Evolutionary conservation across 2,888 invertebrate genomes (phyloP), one percentile per base, ranked within the genome.

Genomic region (Tetragonisca angustula): DNA sequence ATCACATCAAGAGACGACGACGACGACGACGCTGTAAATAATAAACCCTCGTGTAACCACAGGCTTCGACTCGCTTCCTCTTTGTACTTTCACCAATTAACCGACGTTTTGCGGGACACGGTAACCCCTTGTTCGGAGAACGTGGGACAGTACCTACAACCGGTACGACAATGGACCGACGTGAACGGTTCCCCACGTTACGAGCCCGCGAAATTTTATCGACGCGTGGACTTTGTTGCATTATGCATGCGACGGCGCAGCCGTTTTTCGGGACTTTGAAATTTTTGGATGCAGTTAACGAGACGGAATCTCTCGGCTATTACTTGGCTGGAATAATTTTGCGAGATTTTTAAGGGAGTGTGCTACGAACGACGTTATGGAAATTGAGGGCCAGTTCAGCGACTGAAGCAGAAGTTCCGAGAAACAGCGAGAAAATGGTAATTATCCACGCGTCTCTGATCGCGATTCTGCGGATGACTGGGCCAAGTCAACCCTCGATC

Each of bases 11-110:
- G 11, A 43, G 9, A 9, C 1, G 36, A 36, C 9, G 9, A 9
- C 9, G 9, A 43, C 43, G 43, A 89, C 85, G 87, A 89, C 85
- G 87, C 87, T 85, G 86, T 90, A 91, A 92, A 91, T 91, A 90
- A 90, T 86, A 79, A 88, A 87, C 86, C 80, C 83, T 84, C 82
- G 79, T 61, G 76, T 81, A 85, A 85, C 73, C 70, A 83, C 80
- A 56, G 83, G 76, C 32, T 76, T 78, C 75, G 56, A 73, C 75
- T 62, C 56, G 32, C 56, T 5, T 19, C 24, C 54, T 74, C 64
- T 73, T 86, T 81, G 77, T 83, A 88, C 85, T 88, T 89, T 88
- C 85, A 84, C 87, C 90, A 85, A 88, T 88, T 88, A 89, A 84
- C 85, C 70, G 79, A 81, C 67, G 81, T 86, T 83, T 79, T 62